phyloP scores from a whole-genome alignment of 2,797 vertebrate genomes.

The Philypnodon macrostomus region DNA sequence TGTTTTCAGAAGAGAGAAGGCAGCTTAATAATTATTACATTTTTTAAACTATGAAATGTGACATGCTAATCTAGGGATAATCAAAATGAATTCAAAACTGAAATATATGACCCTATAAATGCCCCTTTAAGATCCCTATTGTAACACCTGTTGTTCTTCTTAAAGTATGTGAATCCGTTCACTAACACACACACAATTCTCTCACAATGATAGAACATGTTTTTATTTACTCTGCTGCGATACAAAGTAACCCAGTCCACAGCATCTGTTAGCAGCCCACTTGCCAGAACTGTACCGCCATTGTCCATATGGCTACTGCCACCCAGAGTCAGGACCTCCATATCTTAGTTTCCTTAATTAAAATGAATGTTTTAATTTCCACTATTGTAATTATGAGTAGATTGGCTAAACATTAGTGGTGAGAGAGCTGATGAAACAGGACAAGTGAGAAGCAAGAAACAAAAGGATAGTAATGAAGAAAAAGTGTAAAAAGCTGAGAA shows the following conservation, averaged over 20 bases:
- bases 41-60: too few relatives aligned
- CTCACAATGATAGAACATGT: conserved; percentile 49
- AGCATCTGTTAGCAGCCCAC: conserved; percentile 67
- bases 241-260: conserved; percentile 59
- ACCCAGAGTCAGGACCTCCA: conserved; percentile 43
- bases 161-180: conserved; percentile 35
- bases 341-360: conserved; percentile 63
- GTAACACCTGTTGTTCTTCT: conserved; percentile 61
- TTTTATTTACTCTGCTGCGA: too few relatives aligned
- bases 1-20: too few relatives aligned
- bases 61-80: too few relatives aligned
- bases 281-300: conserved; percentile 51
- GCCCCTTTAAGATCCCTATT: conserved; percentile 49
- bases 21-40: too few relatives aligned
- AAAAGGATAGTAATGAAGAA: conserved; percentile 50
- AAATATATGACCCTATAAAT: too few relatives aligned
- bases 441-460: conserved; percentile 31
- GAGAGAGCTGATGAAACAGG: conserved; percentile 26
- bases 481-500: conserved; percentile 54
- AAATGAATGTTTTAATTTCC: conserved; percentile 60
- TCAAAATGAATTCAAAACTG: too few relatives aligned
- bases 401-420: conserved; percentile 44
- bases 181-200: conserved; percentile 41
- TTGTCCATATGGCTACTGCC: conserved; percentile 71
- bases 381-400: conserved; percentile 47